Conservation (phyloP, 1,140 invertebrate species). For the Notospermus geniculatus region DNA sequence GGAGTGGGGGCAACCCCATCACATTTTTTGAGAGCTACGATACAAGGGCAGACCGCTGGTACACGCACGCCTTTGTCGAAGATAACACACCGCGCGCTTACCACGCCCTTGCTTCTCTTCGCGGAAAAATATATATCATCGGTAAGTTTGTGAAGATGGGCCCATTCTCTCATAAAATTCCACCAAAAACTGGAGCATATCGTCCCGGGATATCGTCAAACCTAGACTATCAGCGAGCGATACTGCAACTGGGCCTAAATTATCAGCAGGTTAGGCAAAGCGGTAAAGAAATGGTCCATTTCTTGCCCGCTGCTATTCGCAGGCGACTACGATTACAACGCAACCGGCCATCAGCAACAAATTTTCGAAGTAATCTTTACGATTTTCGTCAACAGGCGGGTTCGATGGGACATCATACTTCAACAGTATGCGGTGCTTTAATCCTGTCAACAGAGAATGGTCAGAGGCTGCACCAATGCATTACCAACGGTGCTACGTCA, state of each 20-base stretch:
- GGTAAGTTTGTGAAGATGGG: no score
- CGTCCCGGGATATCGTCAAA: no score
- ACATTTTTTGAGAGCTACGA: constrained; percentile 72
- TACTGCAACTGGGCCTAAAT: not conserved
- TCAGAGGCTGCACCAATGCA: constrained; percentile 46
- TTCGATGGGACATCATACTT: constrained; percentile 38
- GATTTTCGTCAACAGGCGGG: constrained; percentile 1
- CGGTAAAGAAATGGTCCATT: constrained; percentile 33
- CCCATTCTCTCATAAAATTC: no score
- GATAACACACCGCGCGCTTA: constrained; percentile 67
- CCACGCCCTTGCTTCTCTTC: constrained; percentile 67
- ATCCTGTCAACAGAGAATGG: constrained; percentile 38
- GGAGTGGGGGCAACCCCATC: constrained; percentile 65
- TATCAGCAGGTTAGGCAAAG: not conserved
- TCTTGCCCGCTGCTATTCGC: not conserved
- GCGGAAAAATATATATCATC: constrained; percentile 68
- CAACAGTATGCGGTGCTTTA: constrained; percentile 42
- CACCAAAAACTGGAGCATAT: no score
- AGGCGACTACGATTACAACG: not conserved
- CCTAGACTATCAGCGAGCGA: no score
- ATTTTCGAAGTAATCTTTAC: not conserved
- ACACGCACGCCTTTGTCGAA: constrained; percentile 61
- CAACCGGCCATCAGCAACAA: not conserved
- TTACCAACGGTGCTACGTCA: constrained; percentile 34
- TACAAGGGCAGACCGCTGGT: constrained; percentile 69